Base-by-base conservation (phyloP, 2,113 vertebrate species). In the Collichthys lucidus region DNA sequence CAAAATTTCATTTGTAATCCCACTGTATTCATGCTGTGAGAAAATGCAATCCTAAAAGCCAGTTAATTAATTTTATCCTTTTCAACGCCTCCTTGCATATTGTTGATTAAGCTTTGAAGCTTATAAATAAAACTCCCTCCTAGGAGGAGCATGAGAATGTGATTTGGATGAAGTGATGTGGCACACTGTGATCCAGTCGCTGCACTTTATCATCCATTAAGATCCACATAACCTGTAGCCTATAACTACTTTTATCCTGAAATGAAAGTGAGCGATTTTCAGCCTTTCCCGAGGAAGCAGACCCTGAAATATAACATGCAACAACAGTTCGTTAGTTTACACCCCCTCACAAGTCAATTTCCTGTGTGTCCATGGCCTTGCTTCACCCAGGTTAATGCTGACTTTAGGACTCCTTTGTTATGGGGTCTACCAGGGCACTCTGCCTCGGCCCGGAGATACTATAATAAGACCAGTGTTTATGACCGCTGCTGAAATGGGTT, bases 401-500 rank as follows among this genome's bases (percentile, higher is more conserved):
- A 89, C 91, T 89, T 88, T 64, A 76, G 80, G 74, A 79, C 79
- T 89, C 83, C 69, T 91, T 87, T 77, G 88, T 92, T 82, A 86
- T n/a, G 71, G 79, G 83, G 85, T 74, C 17, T 71, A 64, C 70
- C 0, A 2, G 89, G 85, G 60, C 85, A 47, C 66, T 26, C 65
- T 53, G 73, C 83, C 86, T 83, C 75, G 64, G 76, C 87, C 86
- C 0, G 3, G 79, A 86, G 87, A 90, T 80, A 83, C 92, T 88
- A 88, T 91, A 92, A 93, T 90, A 92, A 90, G 92, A 74, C 78
- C 74, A 50, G 63, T 90, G 90, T 93, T 93, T 94, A 92, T 90
- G 87, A 87, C 70, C 52, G 79, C 57, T 67, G 83, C 80, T 91
- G 91, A 82, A 92, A 92, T 91, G 92, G 91, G 79, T 93, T 92